Percentiles rank a stretch among this genome's conserved stretches.
These are phyloP conservation scores for Papilio aristodemus DNA, from an alignment of 1,140 invertebrate species.

Conservation along the genomic window DNA sequence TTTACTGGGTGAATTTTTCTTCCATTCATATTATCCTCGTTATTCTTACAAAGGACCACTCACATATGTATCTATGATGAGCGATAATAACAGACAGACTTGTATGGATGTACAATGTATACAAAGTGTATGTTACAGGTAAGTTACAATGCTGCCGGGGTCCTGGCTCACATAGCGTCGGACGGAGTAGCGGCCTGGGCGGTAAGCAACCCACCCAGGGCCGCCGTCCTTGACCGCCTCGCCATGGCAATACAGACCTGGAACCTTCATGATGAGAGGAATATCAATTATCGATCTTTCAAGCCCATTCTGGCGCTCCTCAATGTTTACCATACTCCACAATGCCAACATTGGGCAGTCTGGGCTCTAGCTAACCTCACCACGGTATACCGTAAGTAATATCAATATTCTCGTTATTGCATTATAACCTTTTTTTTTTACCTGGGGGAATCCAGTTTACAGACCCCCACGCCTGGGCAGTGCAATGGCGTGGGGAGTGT, in stretches of 20 bases:
- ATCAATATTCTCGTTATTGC: not conserved
- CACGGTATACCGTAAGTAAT: conserved; percentile 93
- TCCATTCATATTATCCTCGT: too few relatives aligned
- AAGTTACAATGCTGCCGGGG: conserved; percentile 98
- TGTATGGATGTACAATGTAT: too few relatives aligned
- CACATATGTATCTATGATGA: too few relatives aligned
- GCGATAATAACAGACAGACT: too few relatives aligned
- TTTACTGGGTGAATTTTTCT: too few relatives aligned
- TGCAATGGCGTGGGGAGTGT: too few relatives aligned
- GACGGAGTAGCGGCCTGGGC: conserved; percentile 94
- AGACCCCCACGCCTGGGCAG: too few relatives aligned
- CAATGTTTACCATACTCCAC: conserved; percentile 89
- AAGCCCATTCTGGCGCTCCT: conserved; percentile 93
- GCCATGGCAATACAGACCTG: conserved; percentile 91
- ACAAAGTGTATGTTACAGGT: conserved; percentile 80
- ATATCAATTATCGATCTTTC: conserved; percentile 98
- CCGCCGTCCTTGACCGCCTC: conserved; percentile 89
- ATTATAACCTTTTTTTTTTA: too few relatives aligned
- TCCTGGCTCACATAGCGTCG: conserved; percentile 96
- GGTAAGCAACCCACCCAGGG: conserved; percentile 84
- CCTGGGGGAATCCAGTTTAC: too few relatives aligned
- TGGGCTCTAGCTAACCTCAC: conserved; percentile 99
- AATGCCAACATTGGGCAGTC: conserved; percentile 97
- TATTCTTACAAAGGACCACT: too few relatives aligned
- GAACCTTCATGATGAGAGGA: conserved; percentile 92